Evolutionary conservation across 2,797 vertebrate genomes (phyloP), one percentile per base, ranked within the genome.

Genomic region (Gephyroberyx darwinii): DNA sequence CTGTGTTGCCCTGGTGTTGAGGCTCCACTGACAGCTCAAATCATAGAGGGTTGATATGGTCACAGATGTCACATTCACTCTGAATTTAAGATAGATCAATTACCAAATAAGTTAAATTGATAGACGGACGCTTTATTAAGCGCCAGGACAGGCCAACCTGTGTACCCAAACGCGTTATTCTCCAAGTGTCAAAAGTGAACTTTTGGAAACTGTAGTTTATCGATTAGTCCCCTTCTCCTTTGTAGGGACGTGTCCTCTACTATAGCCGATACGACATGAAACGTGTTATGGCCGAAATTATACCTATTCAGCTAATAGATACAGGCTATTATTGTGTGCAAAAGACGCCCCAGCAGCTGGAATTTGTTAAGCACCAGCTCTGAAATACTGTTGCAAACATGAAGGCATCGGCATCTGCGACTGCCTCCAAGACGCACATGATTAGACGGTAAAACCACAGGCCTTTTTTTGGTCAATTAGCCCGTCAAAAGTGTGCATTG

Each of bases 111-210:
- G 70, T 88, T 78, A 65, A 58, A 62, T 8, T 26, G 82, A 82
- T 66, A 69, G 37, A 10, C 74, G 1, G 70, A 60, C 75, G 73
- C 78, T 41, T 75, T 33, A 41, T 10, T 2, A n/a, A 1, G 39
- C 20, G 77, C n/a, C 70, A 45, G 35, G 55, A 72, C 62, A 20
- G 73, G 72, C 70, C 84, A 45, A 71, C 73, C 69, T 68, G 84
- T 52, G 43, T 60, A 65, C 67, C 47, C 58, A 4, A 4, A 77
- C 53, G 69, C 77, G 48, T 71, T 74, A 65, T 65, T 69, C 75
- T 77, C 82, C 74, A 71, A 85, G 87, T 84, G 87, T 84, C 78
- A 76, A 70, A 92, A 91, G 88, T 92, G 85, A 93, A 94, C 90
- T 94, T 93, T 91, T 84, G 77, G 43, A 79, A 85, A 90, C 89